Evolutionary conservation across 2,888 invertebrate species (phyloP), one percentile per base, ranked within the genome.

Genomic region (Diaphora mendica): DNA sequence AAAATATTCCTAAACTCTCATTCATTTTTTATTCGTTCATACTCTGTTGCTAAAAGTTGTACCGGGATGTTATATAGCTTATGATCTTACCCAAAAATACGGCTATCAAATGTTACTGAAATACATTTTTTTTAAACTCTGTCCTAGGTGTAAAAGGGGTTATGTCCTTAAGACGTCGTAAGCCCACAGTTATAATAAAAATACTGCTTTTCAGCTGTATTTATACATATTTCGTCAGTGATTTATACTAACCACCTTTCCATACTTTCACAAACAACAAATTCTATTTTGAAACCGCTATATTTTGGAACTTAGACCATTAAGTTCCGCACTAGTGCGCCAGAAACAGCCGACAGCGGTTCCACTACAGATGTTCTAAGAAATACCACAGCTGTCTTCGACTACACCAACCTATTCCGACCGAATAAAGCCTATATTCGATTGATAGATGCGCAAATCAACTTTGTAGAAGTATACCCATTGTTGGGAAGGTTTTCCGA

Each of bases 241-340:
- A n/a, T n/a, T n/a, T n/a, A n/a, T n/a, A n/a, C n/a, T n/a, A 23
- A 17, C 51, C 51, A n/a, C 13, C 4, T 62, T 62, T 26, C 26
- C 30, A 15, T 26, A 4, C 4, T 30, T 30, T 2, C 5, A 30
- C 17, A 62, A 62, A 30, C 62, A 26, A 59, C 26, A 5, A 59
- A 2, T 26, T 26, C 0, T 8, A 17, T 55, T 35, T 55, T 8
- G 23, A 55, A 68, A 68, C n/a, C 51, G 55, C 55, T n/a, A 17
- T 44, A 72, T 59, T 73, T 74, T 67, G 68, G 73, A 74, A 83
- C 79, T 83, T 81, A 77, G 15, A 79, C 85, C 81, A 75, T 13
- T n/a, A 59, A 79, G 88, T 89, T 89, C 83, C 90, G 88, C 89
- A 74, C 80, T 82, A 88, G 77, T 82, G 87, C 87, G 82, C 82